phyloP scores from a whole-genome alignment of 1,140 invertebrate species.

The silkworm (Bombyx mori) region DNA sequence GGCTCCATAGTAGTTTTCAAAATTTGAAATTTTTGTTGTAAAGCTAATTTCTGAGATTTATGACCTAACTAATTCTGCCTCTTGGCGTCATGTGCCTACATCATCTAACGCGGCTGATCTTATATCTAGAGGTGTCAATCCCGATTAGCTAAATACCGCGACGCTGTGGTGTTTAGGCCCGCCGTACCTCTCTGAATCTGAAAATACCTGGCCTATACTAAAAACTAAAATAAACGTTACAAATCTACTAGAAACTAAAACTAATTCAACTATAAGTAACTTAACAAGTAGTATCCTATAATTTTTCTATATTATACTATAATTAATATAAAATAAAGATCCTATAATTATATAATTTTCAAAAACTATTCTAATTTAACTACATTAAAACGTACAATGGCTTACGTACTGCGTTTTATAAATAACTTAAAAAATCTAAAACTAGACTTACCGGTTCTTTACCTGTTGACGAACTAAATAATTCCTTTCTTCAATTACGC shows the following conservation, averaged over 20 bases:
- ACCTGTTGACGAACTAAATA: constrained; percentile 7
- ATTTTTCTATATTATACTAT: too few relatives aligned
- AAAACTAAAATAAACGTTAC: not conserved
- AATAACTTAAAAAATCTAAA: constrained; percentile 1
- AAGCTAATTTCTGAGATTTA: constrained; percentile 46
- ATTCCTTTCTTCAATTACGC: constrained; percentile 4
- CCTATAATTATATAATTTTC: constrained; percentile 1
- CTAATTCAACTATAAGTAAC: not conserved
- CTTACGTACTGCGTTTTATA: constrained; percentile 9
- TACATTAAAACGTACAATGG: not conserved
- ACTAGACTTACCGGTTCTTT: constrained; percentile 1
- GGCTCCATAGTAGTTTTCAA: too few relatives aligned
- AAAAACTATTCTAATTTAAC: constrained; percentile 8
- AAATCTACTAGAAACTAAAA: constrained; percentile 9
- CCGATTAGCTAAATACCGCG: constrained; percentile 12
- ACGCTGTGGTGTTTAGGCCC: constrained; percentile 15
- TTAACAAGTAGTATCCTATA: not conserved
- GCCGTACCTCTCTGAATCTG: not conserved
- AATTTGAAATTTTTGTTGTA: constrained; percentile 43
- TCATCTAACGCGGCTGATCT: constrained; percentile 26
- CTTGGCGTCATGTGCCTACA: constrained; percentile 21
- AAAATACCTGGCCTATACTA: not conserved
- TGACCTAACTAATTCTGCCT: constrained; percentile 13
- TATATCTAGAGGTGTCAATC: constrained; percentile 18
- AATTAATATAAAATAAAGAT: too few relatives aligned